Conservation (phyloP, 2,113 vertebrate genomes). For the Cryptomyrus ogoouensis region DNA sequence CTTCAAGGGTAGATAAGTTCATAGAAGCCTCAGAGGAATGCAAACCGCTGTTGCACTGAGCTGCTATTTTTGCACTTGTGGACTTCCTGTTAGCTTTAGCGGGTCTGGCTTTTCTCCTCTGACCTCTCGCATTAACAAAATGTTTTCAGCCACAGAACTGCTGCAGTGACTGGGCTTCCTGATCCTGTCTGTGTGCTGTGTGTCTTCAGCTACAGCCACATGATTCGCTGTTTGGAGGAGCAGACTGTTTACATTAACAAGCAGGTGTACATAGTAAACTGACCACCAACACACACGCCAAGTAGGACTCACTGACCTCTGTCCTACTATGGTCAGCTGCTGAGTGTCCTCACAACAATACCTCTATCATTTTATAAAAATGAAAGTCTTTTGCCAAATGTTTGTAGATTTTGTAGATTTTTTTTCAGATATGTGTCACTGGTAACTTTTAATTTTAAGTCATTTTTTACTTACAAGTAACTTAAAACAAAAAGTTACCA, state of each 20-base stretch:
- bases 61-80: background rate
- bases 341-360: background rate
- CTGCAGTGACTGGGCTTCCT: background rate
- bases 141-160: background rate
- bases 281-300: background rate
- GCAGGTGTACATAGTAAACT: background rate
- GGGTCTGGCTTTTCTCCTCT: background rate
- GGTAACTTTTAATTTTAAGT: background rate
- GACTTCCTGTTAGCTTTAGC: background rate
- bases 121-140: background rate
- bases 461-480: background rate
- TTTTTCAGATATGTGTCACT: background rate
- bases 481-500: background rate
- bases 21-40: background rate
- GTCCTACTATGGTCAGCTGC: background rate
- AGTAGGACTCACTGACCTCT: background rate
- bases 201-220: background rate
- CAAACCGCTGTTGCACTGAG: background rate
- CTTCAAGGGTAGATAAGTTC: background rate
- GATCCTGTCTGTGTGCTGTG: background rate
- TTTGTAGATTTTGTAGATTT: background rate
- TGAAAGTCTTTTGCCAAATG: background rate
- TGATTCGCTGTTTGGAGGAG: background rate
- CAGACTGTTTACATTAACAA: background rate
- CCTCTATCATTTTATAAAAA: background rate